Evolutionary conservation across 1,140 invertebrate genomes (phyloP), one percentile per base, ranked within the genome.

Genomic region (Lycorma delicatula): DNA sequence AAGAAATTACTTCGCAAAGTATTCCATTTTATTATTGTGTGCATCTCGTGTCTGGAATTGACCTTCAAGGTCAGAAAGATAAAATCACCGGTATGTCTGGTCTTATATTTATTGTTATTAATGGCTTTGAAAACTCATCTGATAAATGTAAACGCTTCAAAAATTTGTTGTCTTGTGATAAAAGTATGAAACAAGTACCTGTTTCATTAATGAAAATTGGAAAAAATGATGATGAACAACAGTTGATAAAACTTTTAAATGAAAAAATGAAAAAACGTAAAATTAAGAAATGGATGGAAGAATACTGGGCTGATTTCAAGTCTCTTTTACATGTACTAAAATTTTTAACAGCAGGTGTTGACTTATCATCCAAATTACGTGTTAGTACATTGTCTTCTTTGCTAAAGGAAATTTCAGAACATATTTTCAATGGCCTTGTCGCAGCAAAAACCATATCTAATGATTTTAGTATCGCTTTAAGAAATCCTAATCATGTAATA

Each of bases 71-170:
- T 2, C 5, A 44, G 11, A 20, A 6, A 5, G 9, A 11, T 16
- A 13, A 29, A 49, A 28, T n/a, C n/a, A n/a, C n/a, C n/a, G 61
- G 59, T 54, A 20, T 62, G 22, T 49, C 58, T 18, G 55, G 60
- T 5, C 26, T 58, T 4, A 29, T 64, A 1, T 52, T 64, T 23
- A 28, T 64, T 12, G 18, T 36, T 25, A 58, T 49, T n/a, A 29
- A 55, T 36, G 55, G 48, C n/a, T 56, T 47, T 28, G 63, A 64
- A 49, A 36, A 38, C 25, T 6, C 46, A 12, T 7, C 46, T 23
- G 46, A 55, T 3, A 50, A 36, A 12, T 13, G 38, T 20, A 54
- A 56, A 11, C 22, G 63, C 12, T 60, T 34, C 3, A 25, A 26
- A 59, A 41, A 27, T 18, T 60, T n/a, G 38, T 48, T 27, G 11